Evolutionary conservation across 2,888 invertebrate species (phyloP).

Genomic region (Pollenia angustigena): DNA sequence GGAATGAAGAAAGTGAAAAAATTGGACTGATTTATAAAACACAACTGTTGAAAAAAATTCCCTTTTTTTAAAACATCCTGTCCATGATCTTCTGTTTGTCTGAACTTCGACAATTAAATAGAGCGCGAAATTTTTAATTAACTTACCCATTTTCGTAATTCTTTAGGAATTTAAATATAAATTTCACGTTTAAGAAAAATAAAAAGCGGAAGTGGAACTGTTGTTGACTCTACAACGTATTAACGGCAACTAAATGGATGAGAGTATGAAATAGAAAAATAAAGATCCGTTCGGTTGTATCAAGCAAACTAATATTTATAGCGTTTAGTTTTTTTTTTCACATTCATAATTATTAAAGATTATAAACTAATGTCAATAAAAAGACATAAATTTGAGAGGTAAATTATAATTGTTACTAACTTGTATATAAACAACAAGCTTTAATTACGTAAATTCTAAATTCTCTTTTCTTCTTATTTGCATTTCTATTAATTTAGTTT

Average conservation of each 20-base stretch:
- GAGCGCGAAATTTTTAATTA: constrained; percentile 18
- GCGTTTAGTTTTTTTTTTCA: constrained; percentile 13
- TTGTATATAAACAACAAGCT: constrained; percentile 36
- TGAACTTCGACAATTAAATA: no score
- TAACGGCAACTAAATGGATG: constrained; percentile 64
- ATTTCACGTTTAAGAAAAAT: background rate
- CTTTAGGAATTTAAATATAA: background rate
- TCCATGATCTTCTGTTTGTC: no score
- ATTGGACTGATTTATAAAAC: no score
- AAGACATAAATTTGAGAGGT: background rate
- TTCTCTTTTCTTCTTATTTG: background rate
- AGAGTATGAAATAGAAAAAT: constrained; percentile 35
- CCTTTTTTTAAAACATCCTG: no score
- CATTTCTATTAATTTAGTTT: constrained; percentile 11
- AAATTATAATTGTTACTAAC: constrained; percentile 23
- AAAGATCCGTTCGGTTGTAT: constrained; percentile 2
- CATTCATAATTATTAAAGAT: constrained; percentile 35
- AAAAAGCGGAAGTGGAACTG: constrained; percentile 1
- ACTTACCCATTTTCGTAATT: constrained; percentile 48
- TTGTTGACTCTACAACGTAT: constrained; percentile 51
- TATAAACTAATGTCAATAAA: constrained; percentile 29
- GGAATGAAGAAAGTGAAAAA: no score
- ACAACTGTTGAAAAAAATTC: no score
- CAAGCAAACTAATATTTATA: background rate
- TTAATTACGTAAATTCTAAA: constrained; percentile 57